Evolutionary conservation across 1,140 invertebrate species (phyloP).

Genomic region (Brachionus calyciflorus): DNA sequence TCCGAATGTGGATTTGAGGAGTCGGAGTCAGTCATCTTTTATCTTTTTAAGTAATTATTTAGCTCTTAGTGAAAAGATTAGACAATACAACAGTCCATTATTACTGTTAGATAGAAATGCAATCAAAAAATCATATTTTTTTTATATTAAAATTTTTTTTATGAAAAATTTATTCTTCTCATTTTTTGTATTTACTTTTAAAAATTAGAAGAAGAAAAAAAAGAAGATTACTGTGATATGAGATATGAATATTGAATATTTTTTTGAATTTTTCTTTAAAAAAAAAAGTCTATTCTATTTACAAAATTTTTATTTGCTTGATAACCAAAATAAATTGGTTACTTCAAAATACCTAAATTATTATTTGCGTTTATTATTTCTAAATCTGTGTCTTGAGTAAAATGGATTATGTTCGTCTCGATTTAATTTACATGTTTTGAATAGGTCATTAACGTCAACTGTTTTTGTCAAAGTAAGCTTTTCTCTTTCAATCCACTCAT

Average conservation of each 20-base stretch:
- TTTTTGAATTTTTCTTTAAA: too few species aligned
- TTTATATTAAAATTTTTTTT: slow-evolving; percentile 16
- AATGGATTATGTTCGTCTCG: background rate
- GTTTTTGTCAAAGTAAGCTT: background rate
- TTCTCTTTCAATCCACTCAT: slow-evolving; percentile 14
- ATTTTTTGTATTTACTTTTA: too few species aligned
- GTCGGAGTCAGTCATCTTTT: slow-evolving; percentile 1
- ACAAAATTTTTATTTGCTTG: too few species aligned
- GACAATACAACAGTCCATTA: slow-evolving; percentile 35
- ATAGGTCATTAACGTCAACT: background rate
- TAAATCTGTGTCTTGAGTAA: slow-evolving; percentile 19
- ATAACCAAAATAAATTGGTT: too few species aligned
- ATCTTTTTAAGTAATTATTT: background rate
- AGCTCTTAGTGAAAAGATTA: too few species aligned
- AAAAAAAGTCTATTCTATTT: too few species aligned
- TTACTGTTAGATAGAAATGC: background rate
- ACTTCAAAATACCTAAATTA: too few species aligned
- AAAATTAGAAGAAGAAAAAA: too few species aligned
- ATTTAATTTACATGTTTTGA: background rate
- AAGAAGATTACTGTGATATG: too few species aligned
- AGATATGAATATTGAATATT: too few species aligned
- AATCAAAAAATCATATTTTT: background rate
- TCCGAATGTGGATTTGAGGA: slow-evolving; percentile 14
- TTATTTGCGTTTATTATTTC: slow-evolving; percentile 31
- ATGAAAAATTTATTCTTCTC: too few species aligned